These are phyloP conservation scores for Acheta domesticus DNA, from an alignment of 2,888 invertebrate genomes.

Conservation along the genomic window DNA sequence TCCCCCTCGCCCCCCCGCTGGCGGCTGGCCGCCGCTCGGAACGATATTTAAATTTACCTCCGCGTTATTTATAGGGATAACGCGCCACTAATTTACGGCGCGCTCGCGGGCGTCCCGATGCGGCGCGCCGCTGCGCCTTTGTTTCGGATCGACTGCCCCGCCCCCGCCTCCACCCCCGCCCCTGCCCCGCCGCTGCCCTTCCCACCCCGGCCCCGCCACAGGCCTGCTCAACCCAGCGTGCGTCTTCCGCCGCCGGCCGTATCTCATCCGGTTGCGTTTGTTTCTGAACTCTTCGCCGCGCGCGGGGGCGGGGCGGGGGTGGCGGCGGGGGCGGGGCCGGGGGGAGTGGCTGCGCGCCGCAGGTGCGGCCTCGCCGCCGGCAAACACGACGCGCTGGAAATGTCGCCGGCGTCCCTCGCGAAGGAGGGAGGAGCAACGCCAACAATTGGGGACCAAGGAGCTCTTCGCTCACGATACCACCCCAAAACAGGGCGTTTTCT, in stretches of 20 bases:
- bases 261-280: constrained; percentile 18
- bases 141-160: too few relatives aligned
- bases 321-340: background rate
- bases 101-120: background rate
- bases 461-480: too few relatives aligned
- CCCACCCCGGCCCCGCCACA: background rate
- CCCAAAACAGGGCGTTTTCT: too few relatives aligned
- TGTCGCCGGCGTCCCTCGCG: background rate
- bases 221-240: background rate
- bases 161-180: background rate
- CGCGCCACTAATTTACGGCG: background rate
- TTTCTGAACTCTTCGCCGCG: background rate
- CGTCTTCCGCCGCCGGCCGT: constrained; percentile 6
- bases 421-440: background rate
- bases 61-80: background rate
- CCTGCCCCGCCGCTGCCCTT: background rate
- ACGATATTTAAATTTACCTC: background rate
- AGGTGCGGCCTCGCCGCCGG: background rate
- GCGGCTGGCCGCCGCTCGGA: background rate
- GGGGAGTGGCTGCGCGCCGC: background rate
- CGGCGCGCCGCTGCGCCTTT: too few relatives aligned
- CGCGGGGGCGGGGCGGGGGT: too few relatives aligned
- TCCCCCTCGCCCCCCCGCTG: background rate
- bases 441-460: too few relatives aligned
- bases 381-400: background rate